These are phyloP conservation scores for Acanthochromis polyacanthus DNA, from an alignment of 2,113 vertebrate species.

Conservation along the genomic window DNA sequence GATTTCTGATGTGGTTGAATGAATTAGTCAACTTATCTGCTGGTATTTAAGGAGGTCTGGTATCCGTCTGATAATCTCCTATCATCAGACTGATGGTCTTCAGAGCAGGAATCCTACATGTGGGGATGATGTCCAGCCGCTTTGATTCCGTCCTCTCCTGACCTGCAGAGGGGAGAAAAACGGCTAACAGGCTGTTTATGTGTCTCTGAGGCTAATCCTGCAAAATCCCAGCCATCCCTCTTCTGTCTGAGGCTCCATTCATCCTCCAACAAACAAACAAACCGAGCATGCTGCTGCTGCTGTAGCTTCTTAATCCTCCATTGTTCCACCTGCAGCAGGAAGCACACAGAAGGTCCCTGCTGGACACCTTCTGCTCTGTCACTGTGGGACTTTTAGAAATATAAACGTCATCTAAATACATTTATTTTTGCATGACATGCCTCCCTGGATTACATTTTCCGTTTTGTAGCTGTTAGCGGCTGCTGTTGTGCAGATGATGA, in stretches of 20 bases:
- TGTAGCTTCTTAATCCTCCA: constrained; percentile 39
- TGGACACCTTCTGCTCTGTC: background rate
- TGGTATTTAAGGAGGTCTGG: background rate
- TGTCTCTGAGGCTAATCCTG: constrained; percentile 51
- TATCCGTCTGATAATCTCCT: background rate
- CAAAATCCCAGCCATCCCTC: constrained; percentile 44
- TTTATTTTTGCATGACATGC: background rate
- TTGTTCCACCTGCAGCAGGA: constrained; percentile 17
- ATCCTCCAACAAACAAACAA: constrained; percentile 22
- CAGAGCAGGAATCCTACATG: constrained; percentile 22
- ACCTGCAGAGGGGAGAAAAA: background rate
- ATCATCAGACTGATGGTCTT: constrained; percentile 19
- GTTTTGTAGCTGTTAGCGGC: constrained; percentile 2
- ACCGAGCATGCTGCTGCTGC: too few relatives aligned
- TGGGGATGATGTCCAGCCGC: background rate
- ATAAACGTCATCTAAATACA: background rate
- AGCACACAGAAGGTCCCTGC: constrained; percentile 17
- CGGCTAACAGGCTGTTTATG: constrained; percentile 33
- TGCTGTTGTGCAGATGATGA: background rate
- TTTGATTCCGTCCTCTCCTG: background rate
- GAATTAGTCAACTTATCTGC: background rate
- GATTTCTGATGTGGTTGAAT: constrained; percentile 2
- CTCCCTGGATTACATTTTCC: background rate
- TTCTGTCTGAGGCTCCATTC: constrained; percentile 36
- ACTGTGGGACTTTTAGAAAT: background rate